A percentile compares a stretch with the other conserved stretches of the same genome.
These are phyloP conservation scores for Andricus grossulariae DNA, from an alignment of 1,140 invertebrate genomes.

Conservation along the genomic window DNA sequence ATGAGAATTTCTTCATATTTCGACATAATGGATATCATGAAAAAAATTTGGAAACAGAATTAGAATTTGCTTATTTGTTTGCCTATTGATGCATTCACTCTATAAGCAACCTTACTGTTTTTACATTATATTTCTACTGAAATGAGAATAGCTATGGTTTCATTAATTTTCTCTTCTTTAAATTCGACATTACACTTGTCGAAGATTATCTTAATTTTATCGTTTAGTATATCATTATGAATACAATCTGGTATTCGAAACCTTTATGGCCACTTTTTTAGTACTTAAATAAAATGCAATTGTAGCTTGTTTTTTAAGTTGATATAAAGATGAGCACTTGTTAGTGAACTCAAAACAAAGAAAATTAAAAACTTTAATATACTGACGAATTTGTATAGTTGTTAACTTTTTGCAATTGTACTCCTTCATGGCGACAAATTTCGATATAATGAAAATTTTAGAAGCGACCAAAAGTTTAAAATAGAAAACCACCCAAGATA, in stretches of 20 bases:
- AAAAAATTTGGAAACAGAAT: background rate
- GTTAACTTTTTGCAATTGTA: no score
- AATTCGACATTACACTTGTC: background rate
- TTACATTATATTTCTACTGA: background rate
- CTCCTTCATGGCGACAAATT: no score
- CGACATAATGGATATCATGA: background rate
- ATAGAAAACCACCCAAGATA: background rate
- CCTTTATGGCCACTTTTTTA: background rate
- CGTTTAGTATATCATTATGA: background rate
- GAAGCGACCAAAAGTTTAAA: background rate
- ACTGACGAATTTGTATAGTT: no score
- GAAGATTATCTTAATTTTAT: background rate
- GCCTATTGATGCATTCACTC: background rate
- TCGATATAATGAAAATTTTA: no score
- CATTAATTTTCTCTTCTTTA: background rate
- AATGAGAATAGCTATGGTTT: background rate
- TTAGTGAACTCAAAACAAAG: no score
- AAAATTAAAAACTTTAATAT: no score
- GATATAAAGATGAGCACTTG: no score
- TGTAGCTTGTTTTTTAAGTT: no score
- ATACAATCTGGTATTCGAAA: background rate
- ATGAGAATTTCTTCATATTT: background rate
- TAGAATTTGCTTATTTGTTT: background rate
- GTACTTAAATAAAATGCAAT: no score
- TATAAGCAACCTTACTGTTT: slow-evolving; percentile 13